Percentiles rank a stretch among this genome's conserved stretches.
These are phyloP conservation scores for Mesodorylaimus sp. DNA, from an alignment of 2,888 invertebrate genomes.

Conservation along the genomic window DNA sequence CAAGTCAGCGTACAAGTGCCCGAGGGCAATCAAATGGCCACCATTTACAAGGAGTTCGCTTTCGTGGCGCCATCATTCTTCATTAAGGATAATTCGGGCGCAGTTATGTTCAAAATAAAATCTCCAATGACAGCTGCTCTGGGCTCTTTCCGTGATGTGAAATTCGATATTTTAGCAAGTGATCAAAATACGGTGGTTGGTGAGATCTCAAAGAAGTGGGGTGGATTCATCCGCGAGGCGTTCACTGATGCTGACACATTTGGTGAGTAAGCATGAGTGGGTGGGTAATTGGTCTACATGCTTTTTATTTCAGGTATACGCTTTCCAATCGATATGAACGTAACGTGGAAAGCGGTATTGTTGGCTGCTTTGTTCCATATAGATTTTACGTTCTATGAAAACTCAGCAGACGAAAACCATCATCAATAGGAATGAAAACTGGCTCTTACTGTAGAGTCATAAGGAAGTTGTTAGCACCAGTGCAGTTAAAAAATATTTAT, in stretches of 20 bases:
- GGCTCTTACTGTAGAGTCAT: too few species aligned
- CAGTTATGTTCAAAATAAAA: not conserved
- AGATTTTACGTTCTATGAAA: conserved; percentile 2
- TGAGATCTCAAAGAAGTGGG: not conserved
- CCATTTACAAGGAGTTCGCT: not conserved
- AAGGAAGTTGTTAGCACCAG: too few species aligned
- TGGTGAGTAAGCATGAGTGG: too few species aligned
- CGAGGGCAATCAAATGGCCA: not conserved
- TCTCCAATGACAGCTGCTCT: not conserved
- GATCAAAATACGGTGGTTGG: not conserved
- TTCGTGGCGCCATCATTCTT: not conserved
- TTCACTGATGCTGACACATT: conserved; percentile 4
- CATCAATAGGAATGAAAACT: too few species aligned
- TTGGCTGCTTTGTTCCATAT: not conserved
- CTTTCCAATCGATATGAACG: conserved; percentile 1
- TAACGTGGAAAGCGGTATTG: conserved; percentile 1
- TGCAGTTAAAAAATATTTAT: too few species aligned
- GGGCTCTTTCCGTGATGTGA: not conserved
- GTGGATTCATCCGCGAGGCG: not conserved
- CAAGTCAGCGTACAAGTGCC: conserved; percentile 1
- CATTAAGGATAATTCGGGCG: not conserved
- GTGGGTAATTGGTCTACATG: too few species aligned
- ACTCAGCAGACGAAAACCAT: too few species aligned
- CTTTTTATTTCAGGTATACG: too few species aligned
- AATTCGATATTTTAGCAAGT: not conserved